Base-by-base conservation (phyloP, 2,888 invertebrate species). In the Lissocephala sabroskyi region DNA sequence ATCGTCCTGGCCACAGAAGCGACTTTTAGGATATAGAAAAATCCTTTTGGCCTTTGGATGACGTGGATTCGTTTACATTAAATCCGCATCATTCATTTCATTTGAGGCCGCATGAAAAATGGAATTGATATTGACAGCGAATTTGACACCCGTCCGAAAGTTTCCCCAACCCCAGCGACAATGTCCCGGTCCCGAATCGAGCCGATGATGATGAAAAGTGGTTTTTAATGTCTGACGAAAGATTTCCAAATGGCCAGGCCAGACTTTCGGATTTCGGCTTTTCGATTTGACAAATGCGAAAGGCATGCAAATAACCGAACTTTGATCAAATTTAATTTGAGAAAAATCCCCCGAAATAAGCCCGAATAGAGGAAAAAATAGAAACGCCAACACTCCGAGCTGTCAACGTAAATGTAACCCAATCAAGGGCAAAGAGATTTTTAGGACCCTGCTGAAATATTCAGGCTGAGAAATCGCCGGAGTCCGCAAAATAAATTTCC, bases 71-170 rank as follows among this genome's bases (percentile, higher is more conserved):
- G 54, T 53, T 52, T 53, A 50, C 57, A 78, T 78, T 56, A 78
- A 75, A 78, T 57, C 44, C 65, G 32, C 67, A 71, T 71, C 71
- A 78, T 59, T 71, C 76, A 78, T 63, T 60, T 57, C 50, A 60
- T 47, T 52, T 44, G 1, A 11, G 14, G 26, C 30, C 48, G 28
- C 33, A n/a, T n/a, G n/a, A n/a, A n/a, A 18, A 40, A 17, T 42
- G 41, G 76, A 73, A 78, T 76, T 76, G 65, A 76, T 59, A 67
- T 79, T 73, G 71, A 65, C 79, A 67, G 52, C 53, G 16, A 16
- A 59, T 70, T 76, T 74, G 66, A 65, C 75, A 71, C 55, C 53
- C 76, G 55, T 44, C 52, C n/a, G n/a, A n/a, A n/a, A n/a, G n/a
- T n/a, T n/a, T n/a, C n/a, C n/a, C n/a, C n/a, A n/a, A n/a, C n/a